Conservation (phyloP, 2,888 invertebrate genomes). For the Drosophila picticornis region DNA sequence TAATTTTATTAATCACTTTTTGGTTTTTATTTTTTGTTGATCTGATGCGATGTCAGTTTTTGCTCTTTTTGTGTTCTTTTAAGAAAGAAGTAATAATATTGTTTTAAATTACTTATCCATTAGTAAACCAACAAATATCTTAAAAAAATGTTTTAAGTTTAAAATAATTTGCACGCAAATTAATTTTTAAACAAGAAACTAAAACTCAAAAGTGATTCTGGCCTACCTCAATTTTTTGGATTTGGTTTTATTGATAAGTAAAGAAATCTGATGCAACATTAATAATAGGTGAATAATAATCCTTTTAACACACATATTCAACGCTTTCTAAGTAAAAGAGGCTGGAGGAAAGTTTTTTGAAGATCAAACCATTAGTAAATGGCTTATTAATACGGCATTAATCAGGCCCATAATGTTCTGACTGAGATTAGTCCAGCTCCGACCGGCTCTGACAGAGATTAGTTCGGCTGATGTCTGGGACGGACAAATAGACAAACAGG, state of each 20-base stretch:
- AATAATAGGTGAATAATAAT: background rate
- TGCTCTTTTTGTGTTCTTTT: too few species aligned
- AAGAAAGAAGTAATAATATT: too few species aligned
- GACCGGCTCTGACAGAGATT: background rate
- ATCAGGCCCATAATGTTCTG: background rate
- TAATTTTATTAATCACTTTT: background rate
- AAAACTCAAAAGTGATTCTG: background rate
- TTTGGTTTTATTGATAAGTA: background rate
- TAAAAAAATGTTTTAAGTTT: background rate
- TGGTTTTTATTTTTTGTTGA: too few species aligned
- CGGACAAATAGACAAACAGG: background rate
- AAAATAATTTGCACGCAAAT: background rate
- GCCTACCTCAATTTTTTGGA: background rate
- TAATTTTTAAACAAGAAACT: background rate
- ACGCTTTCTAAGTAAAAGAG: background rate
- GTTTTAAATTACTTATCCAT: too few species aligned
- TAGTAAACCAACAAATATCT: too few species aligned
- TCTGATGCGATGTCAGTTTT: too few species aligned
- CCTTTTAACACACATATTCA: background rate
- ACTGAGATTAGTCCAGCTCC: background rate
- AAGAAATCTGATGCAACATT: background rate
- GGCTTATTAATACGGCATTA: background rate
- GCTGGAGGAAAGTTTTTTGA: background rate
- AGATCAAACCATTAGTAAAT: background rate
- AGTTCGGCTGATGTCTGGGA: conserved; percentile 1